A percentile compares a stretch with the other conserved stretches of the same genome.
phyloP scores from a whole-genome alignment of 2,888 invertebrate species.

The Eudasyphora cyanicolor region DNA sequence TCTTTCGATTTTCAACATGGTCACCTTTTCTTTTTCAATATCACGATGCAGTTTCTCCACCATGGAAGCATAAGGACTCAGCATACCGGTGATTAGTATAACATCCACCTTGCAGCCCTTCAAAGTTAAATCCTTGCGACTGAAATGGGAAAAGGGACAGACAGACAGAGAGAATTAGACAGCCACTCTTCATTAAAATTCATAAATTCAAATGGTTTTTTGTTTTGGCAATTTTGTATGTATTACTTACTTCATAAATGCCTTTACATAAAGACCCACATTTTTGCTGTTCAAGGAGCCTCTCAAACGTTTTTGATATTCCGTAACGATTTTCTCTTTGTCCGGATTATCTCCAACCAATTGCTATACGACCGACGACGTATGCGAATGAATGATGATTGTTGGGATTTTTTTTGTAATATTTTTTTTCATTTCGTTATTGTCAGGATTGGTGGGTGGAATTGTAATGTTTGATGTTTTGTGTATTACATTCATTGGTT shows the following conservation, averaged over 20 bases:
- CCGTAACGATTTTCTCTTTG: constrained; percentile 87
- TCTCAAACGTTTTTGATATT: constrained; percentile 88
- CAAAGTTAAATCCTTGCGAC: constrained; percentile 86
- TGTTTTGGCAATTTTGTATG: not conserved
- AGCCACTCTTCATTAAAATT: constrained; percentile 35
- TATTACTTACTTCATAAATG: constrained; percentile 89
- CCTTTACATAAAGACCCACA: constrained; percentile 89
- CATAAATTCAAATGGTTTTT: constrained; percentile 18
- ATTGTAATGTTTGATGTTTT: not conserved
- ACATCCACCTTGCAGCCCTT: constrained; percentile 89
- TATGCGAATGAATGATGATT: not conserved
- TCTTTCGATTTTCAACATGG: constrained; percentile 90
- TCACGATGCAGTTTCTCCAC: constrained; percentile 90
- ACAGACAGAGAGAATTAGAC: not conserved
- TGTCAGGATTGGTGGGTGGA: not conserved
- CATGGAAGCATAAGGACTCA: constrained; percentile 89
- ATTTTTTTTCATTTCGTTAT: not conserved
- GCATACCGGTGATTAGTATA: constrained; percentile 89
- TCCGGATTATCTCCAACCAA: constrained; percentile 84
- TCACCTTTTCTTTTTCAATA: constrained; percentile 90
- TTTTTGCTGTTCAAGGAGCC: constrained; percentile 89
- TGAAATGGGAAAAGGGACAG: constrained; percentile 74
- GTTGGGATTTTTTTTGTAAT: not conserved
- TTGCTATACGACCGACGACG: constrained; percentile 79
- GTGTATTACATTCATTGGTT: not conserved